phyloP scores from a whole-genome alignment of 2,797 vertebrate genomes.

The Meda fulgida region DNA sequence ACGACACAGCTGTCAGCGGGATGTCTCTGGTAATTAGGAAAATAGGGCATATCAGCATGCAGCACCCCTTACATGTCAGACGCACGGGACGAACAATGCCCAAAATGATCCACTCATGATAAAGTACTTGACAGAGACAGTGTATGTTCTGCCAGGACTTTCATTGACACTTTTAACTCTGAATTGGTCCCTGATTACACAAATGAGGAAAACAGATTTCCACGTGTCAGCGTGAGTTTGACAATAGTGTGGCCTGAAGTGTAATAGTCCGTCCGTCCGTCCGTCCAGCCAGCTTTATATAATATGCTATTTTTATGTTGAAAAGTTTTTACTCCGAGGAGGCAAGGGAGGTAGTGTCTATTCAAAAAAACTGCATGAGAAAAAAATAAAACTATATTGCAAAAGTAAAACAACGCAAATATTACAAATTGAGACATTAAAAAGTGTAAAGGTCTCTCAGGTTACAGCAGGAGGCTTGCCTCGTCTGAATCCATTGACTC shows the following conservation, averaged over 20 bases:
- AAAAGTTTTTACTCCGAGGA: too few relatives aligned
- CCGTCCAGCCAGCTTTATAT: too few relatives aligned
- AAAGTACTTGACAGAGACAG: slow-evolving; percentile 26
- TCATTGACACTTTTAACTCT: slow-evolving; percentile 19
- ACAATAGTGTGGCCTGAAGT: background rate
- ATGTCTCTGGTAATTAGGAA: slow-evolving; percentile 62
- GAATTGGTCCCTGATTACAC: background rate
- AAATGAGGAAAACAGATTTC: background rate
- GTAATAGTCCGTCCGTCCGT: too few relatives aligned
- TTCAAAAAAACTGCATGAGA: too few relatives aligned
- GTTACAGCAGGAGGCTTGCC: too few relatives aligned
- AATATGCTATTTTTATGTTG: too few relatives aligned
- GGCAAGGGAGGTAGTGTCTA: too few relatives aligned
- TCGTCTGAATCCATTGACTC: too few relatives aligned
- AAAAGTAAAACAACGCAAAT: too few relatives aligned
- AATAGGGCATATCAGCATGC: slow-evolving; percentile 52
- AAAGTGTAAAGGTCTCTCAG: too few relatives aligned
- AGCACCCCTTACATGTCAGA: slow-evolving; percentile 32
- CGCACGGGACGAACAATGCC: slow-evolving; percentile 21
- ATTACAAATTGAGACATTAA: too few relatives aligned
- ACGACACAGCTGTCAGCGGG: slow-evolving; percentile 60
- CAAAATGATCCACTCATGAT: slow-evolving; percentile 24
- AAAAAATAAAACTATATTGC: too few relatives aligned
- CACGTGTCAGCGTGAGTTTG: background rate
- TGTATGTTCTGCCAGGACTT: slow-evolving; percentile 4